These are phyloP conservation scores for Neolamprologus brichardi DNA, from an alignment of 2,113 vertebrate genomes.

Conservation along the genomic window DNA sequence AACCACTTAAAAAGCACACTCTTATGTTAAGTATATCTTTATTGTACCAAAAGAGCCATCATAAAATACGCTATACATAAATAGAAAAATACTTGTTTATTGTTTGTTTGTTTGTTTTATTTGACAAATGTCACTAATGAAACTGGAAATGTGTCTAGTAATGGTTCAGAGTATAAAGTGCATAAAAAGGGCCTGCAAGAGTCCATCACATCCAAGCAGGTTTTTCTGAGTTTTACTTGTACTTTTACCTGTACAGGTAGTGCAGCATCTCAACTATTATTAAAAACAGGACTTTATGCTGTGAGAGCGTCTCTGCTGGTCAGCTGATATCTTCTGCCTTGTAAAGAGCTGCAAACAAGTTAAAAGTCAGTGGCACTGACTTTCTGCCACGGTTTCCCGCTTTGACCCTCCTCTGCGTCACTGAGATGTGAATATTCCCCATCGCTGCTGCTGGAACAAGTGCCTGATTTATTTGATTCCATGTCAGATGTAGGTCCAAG, in stretches of 20 bases:
- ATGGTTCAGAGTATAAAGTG: conserved; percentile 69
- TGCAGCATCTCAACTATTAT: not conserved
- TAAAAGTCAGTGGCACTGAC: not conserved
- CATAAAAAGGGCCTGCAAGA: conserved; percentile 34
- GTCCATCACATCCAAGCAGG: not conserved
- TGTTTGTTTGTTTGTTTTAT: not conserved
- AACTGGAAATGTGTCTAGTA: conserved; percentile 6
- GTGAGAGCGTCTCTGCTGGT: not conserved
- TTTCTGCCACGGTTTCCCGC: conserved; percentile 36
- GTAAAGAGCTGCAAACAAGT: not conserved
- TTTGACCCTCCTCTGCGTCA: conserved; percentile 65
- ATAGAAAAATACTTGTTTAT: conserved; percentile 59
- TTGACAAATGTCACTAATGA: conserved; percentile 17
- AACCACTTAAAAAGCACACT: not conserved
- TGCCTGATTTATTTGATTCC: conserved; percentile 21
- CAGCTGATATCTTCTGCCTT: not conserved
- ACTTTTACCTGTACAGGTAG: not conserved
- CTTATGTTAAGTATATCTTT: conserved; percentile 25
- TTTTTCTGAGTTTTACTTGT: not conserved
- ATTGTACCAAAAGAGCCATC: conserved; percentile 51
- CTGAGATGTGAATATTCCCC: conserved; percentile 73
- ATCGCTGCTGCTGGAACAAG: conserved; percentile 65
- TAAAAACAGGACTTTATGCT: not conserved
- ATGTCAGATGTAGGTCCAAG: conserved; percentile 52
- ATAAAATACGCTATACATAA: conserved; percentile 60